Base-by-base conservation (phyloP, 2,888 invertebrate species). In the Nemurella pictetii region DNA sequence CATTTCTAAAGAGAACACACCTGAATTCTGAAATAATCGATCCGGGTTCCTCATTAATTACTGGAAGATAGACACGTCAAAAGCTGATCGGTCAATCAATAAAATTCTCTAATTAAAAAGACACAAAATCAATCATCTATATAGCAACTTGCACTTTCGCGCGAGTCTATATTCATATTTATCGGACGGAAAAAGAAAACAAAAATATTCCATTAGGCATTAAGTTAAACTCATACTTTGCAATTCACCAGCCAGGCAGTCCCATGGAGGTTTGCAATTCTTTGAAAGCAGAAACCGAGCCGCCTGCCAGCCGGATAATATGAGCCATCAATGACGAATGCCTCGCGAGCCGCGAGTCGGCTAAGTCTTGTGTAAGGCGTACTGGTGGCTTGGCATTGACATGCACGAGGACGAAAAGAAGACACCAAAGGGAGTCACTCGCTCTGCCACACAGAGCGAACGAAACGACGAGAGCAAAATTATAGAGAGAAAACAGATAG, bases 401-500 rank as follows among this genome's bases (percentile, higher is more conserved):
- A 82, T 72, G 72, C 55, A 78, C 78, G 78, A 12, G 78, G 29
- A 82, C 15, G 82, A n/a, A 82, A 82, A 72, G 55, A 82, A 72
- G 55, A 55, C 55, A 28, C 82, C 72, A 72, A 26, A 20, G 72
- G 72, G 82, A 72, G 72, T 26, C 0, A 26, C 15, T 7, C 36
- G 55, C 12, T 5, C n/a, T 7, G 35, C 27, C 77, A 28, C 77
- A 1, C 77, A n/a, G 27, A 77, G 77, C 30, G 55, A 55, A 55
- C 55, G 55, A 55, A 20, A 55, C 55, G 55, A 55, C 55, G 73
- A 27, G 72, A 82, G 82, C 20, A 82, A 72, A 82, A 82, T 55
- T 82, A 72, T 15, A 82, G 82, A 82, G 82, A 27, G 29, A 29
- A 80, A 82, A 82, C 82, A 82, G 72, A 82, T 72, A 82, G 82